Percentiles rank a stretch among this genome's conserved stretches.
These are phyloP conservation scores for Enteromius radiatus DNA, from an alignment of 2,797 vertebrate species.

Conservation along the genomic window DNA sequence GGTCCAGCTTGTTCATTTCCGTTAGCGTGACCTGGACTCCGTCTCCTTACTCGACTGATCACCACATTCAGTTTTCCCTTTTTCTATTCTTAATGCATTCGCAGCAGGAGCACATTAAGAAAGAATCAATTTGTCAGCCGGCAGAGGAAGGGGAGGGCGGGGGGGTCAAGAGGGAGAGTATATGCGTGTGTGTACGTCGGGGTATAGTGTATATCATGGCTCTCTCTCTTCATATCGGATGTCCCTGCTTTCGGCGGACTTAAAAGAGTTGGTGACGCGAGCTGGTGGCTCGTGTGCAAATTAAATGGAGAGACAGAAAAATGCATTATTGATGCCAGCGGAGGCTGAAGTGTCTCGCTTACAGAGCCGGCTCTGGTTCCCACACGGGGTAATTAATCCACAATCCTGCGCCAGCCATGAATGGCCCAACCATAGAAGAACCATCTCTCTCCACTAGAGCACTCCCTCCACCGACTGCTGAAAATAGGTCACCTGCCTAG, in stretches of 20 bases:
- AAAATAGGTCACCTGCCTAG: conserved; percentile 76
- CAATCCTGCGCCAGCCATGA: conserved; percentile 65
- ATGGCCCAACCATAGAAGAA: conserved; percentile 70
- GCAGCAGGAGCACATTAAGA: conserved; percentile 56
- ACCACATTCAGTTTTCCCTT: conserved; percentile 31
- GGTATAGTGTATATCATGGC: conserved; percentile 63
- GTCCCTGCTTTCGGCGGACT: conserved; percentile 69
- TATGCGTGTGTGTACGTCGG: conserved; percentile 28
- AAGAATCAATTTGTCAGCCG: conserved; percentile 73
- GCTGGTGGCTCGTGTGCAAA: conserved; percentile 71
- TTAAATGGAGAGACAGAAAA: conserved; percentile 84
- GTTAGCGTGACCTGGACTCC: neutral
- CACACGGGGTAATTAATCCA: conserved; percentile 81
- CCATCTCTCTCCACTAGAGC: conserved; percentile 58
- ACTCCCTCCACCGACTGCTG: conserved; percentile 60
- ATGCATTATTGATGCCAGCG: conserved; percentile 81
- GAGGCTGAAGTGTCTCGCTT: conserved; percentile 77
- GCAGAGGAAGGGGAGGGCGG: conserved; percentile 47
- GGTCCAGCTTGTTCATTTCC: conserved; percentile 24
- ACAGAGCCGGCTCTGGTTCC: conserved; percentile 75
- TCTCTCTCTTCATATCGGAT: conserved; percentile 70
- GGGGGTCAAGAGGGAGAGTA: conserved; percentile 28
- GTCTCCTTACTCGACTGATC: conserved; percentile 25
- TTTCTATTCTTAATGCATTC: conserved; percentile 47
- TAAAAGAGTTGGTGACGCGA: conserved; percentile 67